A percentile compares a stretch with the other conserved stretches of the same genome.
These are phyloP conservation scores for Esox niger DNA, from an alignment of 2,113 vertebrate species.

Conservation along the genomic window DNA sequence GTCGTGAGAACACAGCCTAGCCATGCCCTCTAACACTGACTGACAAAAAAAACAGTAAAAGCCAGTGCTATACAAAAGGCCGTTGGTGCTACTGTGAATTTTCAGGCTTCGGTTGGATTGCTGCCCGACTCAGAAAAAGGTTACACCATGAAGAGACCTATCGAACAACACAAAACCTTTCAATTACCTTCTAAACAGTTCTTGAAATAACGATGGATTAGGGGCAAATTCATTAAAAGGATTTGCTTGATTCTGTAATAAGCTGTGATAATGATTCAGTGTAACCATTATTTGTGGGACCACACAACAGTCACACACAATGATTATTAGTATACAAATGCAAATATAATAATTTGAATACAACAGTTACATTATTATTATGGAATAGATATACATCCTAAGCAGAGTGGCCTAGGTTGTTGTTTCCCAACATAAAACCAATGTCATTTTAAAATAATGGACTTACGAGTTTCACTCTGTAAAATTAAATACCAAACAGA, in stretches of 20 bases:
- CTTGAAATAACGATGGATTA: constrained; percentile 10
- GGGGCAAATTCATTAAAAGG: background rate
- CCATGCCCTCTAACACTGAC: constrained; percentile 15
- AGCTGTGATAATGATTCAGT: background rate
- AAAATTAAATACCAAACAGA: no score
- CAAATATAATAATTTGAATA: no score
- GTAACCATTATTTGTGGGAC: background rate
- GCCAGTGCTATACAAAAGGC: constrained; percentile 8
- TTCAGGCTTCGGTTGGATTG: constrained; percentile 13
- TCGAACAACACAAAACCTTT: constrained; percentile 21
- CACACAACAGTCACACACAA: background rate
- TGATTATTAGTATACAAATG: no score
- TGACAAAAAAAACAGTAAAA: background rate
- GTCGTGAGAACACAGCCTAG: constrained; percentile 17
- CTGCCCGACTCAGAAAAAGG: constrained; percentile 11
- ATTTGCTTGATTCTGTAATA: background rate
- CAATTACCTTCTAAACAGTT: constrained; percentile 16
- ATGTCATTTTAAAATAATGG: no score
- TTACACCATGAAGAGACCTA: constrained; percentile 31
- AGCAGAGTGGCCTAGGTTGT: no score
- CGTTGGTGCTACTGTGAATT: background rate
- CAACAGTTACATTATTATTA: background rate
- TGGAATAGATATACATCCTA: no score
- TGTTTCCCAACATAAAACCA: no score
- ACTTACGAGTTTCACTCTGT: no score